Evolutionary conservation across 2,113 vertebrate species (phyloP).

Genomic region (Condylura cristata): DNA sequence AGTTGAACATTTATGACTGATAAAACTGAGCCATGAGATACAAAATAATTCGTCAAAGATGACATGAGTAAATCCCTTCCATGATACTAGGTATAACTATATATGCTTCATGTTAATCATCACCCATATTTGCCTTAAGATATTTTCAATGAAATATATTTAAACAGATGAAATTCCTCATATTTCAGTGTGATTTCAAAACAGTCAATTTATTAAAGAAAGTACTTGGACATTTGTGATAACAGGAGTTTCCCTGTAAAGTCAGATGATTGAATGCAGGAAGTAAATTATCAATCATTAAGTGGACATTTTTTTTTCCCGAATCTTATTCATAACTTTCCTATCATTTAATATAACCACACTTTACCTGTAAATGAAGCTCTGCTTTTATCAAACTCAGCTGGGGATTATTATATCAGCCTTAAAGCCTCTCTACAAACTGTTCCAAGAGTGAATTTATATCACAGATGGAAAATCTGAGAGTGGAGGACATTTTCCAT

Average conservation of each 20-base stretch:
- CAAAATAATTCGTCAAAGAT: not conserved
- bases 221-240: slow-evolving; percentile 35
- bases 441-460: slow-evolving; percentile 61
- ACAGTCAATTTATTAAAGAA: slow-evolving; percentile 26
- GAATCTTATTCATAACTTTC: slow-evolving; percentile 57
- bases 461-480: slow-evolving; percentile 61
- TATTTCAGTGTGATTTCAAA: slow-evolving; percentile 38
- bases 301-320: not conserved
- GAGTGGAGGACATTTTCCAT: slow-evolving; percentile 66
- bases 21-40: not conserved
- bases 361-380: slow-evolving; percentile 64
- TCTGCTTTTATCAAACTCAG: slow-evolving; percentile 71
- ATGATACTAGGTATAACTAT: not conserved
- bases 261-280: slow-evolving; percentile 62
- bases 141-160: slow-evolving; percentile 34
- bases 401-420: slow-evolving; percentile 59
- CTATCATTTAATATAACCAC: slow-evolving; percentile 67
- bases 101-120: not conserved
- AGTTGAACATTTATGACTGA: not conserved
- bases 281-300: slow-evolving; percentile 66
- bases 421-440: slow-evolving; percentile 65
- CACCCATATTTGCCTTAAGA: not conserved
- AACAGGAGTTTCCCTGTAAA: slow-evolving; percentile 50
- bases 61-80: not conserved
- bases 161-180: not conserved